Percentiles rank a stretch among this genome's conserved stretches.
Evolutionary conservation across 2,888 invertebrate genomes (phyloP).

Genomic region (Gandaritis pyraliata): DNA sequence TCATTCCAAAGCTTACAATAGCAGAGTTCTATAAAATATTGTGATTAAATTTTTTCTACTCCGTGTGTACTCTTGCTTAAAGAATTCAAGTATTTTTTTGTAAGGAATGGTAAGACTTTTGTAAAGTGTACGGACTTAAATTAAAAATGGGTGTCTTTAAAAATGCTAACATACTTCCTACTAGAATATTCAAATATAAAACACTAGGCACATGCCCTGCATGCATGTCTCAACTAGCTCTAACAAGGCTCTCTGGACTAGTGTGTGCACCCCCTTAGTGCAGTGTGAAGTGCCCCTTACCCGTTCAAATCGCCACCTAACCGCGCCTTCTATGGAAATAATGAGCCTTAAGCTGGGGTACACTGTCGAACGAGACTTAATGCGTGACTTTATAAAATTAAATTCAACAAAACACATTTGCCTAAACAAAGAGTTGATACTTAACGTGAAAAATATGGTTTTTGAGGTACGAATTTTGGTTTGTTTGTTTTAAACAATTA

Average conservation of each 20-base stretch:
- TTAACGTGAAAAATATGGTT: too few species aligned
- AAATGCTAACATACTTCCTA: background rate
- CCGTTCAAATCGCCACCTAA: slow-evolving; percentile 52
- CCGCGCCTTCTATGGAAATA: slow-evolving; percentile 41
- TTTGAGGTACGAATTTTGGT: too few species aligned
- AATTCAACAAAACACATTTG: background rate
- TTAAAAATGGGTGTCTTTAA: background rate
- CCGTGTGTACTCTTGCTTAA: slow-evolving; percentile 13
- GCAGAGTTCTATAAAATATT: slow-evolving; percentile 29
- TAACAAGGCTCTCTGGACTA: slow-evolving; percentile 53
- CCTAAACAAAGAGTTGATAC: too few species aligned
- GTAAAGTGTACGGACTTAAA: background rate
- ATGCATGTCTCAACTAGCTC: slow-evolving; percentile 44
- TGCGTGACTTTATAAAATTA: slow-evolving; percentile 1
- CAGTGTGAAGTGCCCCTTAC: slow-evolving; percentile 51
- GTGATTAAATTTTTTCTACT: slow-evolving; percentile 29
- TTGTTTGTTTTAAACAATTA: too few species aligned
- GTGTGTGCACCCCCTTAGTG: slow-evolving; percentile 37
- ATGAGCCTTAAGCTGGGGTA: slow-evolving; percentile 41
- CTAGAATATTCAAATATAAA: slow-evolving; percentile 30
- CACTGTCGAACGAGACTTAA: slow-evolving; percentile 29
- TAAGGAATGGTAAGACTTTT: slow-evolving; percentile 1
- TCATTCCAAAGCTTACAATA: slow-evolving; percentile 27
- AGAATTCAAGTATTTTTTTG: slow-evolving; percentile 7
- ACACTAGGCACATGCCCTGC: slow-evolving; percentile 32